Evolutionary conservation across 2,888 invertebrate genomes (phyloP).

Genomic region (Scaeva pyrastri): DNA sequence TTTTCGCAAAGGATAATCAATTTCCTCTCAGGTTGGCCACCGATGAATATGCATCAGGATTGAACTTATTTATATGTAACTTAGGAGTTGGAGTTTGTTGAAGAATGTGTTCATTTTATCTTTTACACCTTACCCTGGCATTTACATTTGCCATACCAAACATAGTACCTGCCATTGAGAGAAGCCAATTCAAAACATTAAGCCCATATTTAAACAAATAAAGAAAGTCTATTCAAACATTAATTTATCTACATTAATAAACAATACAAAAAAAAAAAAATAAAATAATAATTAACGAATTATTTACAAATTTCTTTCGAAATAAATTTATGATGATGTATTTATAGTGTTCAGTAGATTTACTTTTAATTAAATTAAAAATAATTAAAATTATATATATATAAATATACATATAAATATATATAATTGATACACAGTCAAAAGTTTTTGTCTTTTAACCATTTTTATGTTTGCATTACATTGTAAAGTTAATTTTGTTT

Average conservation of each 20-base stretch:
- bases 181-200: no score
- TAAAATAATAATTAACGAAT: slow-evolving; percentile 1
- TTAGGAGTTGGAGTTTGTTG: no score
- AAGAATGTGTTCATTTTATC: no score
- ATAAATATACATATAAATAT: neutral
- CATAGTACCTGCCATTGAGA: no score
- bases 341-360: neutral
- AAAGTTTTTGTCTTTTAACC: slow-evolving; percentile 14
- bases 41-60: no score
- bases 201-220: no score
- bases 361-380: slow-evolving; percentile 3
- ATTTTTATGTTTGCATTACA: slow-evolving; percentile 38
- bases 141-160: no score
- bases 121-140: no score
- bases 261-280: neutral
- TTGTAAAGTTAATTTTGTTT: slow-evolving; percentile 20
- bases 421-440: slow-evolving; percentile 21
- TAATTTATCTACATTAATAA: neutral
- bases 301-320: neutral
- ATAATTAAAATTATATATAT: neutral
- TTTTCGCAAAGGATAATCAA: no score
- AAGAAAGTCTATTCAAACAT: neutral
- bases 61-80: no score
- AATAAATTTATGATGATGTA: slow-evolving; percentile 11
- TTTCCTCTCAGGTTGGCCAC: no score